Evolutionary conservation across 2,113 vertebrate genomes (phyloP), one percentile per base, ranked within the genome.

Genomic region (Mastomys coucha): DNA sequence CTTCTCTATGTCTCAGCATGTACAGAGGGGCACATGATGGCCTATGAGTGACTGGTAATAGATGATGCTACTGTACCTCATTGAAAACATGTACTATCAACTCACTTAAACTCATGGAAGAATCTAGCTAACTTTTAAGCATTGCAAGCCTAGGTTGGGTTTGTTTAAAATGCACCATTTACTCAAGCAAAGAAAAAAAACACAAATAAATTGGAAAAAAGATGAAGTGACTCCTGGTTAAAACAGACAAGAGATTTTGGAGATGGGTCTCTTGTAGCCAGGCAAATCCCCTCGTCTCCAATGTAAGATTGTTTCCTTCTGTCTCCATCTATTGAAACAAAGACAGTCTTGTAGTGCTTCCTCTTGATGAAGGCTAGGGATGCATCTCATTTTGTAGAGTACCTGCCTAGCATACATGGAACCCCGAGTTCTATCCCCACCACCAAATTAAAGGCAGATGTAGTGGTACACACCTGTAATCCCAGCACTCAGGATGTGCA

Each of bases 271-370:
- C 0, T 93, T 72, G 72, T 81, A 67, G 91, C 92, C 24, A 81
- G 88, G 51, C 63, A 86, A 73, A 89, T 81, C 73, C 12, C 26
- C 3, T 93, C 70, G 76, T 91, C 82, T 78, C 42, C 87, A 89
- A 67, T 70, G 20, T 88, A 69, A 85, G 63, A 5, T 58, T 88
- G 42, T 93, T 92, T 87, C 22, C 36, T 78, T 56, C 72, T 80
- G 76, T 60, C 72, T 95, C 58, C 92, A 28, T 89, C 31, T 49
- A 28, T 42, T 65, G 53, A 73, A 95, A 85, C 58, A 17, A 67
- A 90, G 49, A n/a, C 24, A 39, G 22, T 58, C 51, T 42, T 95
- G 94, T 85, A 65, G 73, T 88, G 26, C 11, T 69, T 51, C 14
- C 49, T n/a, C 51, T 24, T 53, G 45, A 9, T 24, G 33, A 53